phyloP scores from a whole-genome alignment of 2,113 vertebrate genomes.

The Leuciscus idus region DNA sequence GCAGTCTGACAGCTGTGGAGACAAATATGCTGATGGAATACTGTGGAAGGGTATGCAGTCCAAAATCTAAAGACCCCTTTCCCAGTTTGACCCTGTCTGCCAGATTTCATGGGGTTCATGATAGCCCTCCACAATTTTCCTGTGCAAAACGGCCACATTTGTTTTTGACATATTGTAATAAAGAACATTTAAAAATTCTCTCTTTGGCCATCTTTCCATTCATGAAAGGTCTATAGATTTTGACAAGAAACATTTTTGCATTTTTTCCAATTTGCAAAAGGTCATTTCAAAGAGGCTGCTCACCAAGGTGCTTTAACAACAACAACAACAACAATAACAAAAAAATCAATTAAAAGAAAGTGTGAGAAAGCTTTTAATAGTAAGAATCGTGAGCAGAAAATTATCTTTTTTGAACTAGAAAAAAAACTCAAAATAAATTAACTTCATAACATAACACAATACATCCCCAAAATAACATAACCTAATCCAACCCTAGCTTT shows the following conservation, averaged over 20 bases:
- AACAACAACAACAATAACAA: no score
- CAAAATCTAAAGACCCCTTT: background rate
- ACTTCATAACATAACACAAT: background rate
- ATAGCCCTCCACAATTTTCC: background rate
- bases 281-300: background rate
- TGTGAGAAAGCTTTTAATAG: background rate
- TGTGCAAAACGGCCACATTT: background rate
- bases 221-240: background rate
- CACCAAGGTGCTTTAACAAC: background rate
- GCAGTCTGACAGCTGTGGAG: background rate
- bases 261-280: slow-evolving; percentile 6
- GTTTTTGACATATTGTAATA: background rate
- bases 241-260: slow-evolving; percentile 10
- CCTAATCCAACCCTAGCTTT: background rate
- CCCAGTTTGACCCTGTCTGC: background rate
- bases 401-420: background rate
- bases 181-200: background rate
- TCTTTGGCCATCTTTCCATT: background rate
- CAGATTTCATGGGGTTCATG: background rate
- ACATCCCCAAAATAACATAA: background rate
- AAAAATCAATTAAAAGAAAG: background rate
- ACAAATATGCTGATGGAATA: slow-evolving; percentile 1
- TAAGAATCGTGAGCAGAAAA: background rate
- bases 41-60: background rate
- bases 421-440: background rate